These are phyloP conservation scores for Macrocentrus cingulum DNA, from an alignment of 1,140 invertebrate species.

Conservation along the genomic window DNA sequence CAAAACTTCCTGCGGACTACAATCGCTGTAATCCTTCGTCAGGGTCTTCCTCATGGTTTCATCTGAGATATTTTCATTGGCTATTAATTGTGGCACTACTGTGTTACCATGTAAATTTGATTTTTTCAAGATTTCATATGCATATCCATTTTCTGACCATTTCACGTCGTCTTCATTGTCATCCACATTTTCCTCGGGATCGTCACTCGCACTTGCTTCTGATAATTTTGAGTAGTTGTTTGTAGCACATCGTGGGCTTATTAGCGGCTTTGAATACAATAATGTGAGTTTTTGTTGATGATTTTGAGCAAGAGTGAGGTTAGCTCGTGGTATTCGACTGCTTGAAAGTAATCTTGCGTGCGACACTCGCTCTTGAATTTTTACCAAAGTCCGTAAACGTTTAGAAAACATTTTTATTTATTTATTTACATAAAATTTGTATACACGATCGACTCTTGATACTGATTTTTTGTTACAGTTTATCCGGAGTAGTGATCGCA, in stretches of 20 bases:
- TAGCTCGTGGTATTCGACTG: neutral
- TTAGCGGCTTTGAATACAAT: neutral
- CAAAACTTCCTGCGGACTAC: slow-evolving; percentile 20
- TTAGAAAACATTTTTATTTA: slow-evolving; percentile 5
- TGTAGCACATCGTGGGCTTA: neutral
- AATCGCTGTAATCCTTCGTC: slow-evolving; percentile 20
- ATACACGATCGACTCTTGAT: neutral
- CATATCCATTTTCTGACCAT: slow-evolving; percentile 12
- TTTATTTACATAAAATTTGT: neutral
- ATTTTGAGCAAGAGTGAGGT: neutral
- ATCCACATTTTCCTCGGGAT: neutral
- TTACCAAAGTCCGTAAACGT: neutral
- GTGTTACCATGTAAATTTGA: slow-evolving; percentile 8
- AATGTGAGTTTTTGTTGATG: neutral
- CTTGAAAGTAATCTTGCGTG: neutral
- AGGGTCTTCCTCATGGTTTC: slow-evolving; percentile 18
- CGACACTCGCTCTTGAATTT: neutral
- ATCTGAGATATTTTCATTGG: slow-evolving; percentile 10
- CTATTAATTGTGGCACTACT: neutral
- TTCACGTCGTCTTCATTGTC: neutral
- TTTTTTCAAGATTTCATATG: slow-evolving; percentile 16
- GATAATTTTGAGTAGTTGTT: neutral
- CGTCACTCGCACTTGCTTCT: neutral
- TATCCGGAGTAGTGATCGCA: no score
- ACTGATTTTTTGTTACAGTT: no score